Percentiles rank a stretch among this genome's conserved stretches.
Evolutionary conservation across 2,113 vertebrate genomes (phyloP).

Genomic region (Barbus barbus): DNA sequence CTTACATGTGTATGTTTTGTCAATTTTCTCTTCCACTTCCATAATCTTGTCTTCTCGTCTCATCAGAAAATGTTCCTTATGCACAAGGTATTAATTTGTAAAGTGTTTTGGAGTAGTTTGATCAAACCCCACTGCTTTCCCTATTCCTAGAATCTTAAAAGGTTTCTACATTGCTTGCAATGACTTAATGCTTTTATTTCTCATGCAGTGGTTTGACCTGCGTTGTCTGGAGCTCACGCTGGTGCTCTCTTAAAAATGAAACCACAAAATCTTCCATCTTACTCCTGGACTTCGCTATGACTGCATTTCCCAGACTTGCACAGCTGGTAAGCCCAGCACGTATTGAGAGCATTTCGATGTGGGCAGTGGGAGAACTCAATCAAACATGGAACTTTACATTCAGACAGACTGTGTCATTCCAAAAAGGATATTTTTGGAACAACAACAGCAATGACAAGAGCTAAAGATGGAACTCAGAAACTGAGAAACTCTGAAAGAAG

Average conservation of each 20-base stretch:
- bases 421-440: slow-evolving; percentile 22
- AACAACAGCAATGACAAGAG: neutral
- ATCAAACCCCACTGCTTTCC: neutral
- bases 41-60: slow-evolving; percentile 15
- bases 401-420: slow-evolving; percentile 9
- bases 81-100: slow-evolving; percentile 48
- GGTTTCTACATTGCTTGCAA: neutral
- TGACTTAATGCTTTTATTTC: neutral
- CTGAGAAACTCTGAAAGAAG: slow-evolving; percentile 8
- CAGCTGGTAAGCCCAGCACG: neutral
- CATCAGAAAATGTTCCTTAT: slow-evolving; percentile 45
- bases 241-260: neutral
- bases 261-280: slow-evolving; percentile 3
- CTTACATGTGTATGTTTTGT: neutral
- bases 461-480: slow-evolving; percentile 27
- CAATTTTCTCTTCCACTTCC: slow-evolving; percentile 9
- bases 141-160: neutral
- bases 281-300: neutral
- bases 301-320: neutral
- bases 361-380: slow-evolving; percentile 21
- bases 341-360: slow-evolving; percentile 1
- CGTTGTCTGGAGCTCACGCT: neutral
- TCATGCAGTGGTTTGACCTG: slow-evolving; percentile 52
- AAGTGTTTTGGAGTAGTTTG: slow-evolving; percentile 26
- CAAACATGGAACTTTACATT: slow-evolving; percentile 30